Conservation (phyloP, 2,797 vertebrate genomes). For the Botia almorhae region DNA sequence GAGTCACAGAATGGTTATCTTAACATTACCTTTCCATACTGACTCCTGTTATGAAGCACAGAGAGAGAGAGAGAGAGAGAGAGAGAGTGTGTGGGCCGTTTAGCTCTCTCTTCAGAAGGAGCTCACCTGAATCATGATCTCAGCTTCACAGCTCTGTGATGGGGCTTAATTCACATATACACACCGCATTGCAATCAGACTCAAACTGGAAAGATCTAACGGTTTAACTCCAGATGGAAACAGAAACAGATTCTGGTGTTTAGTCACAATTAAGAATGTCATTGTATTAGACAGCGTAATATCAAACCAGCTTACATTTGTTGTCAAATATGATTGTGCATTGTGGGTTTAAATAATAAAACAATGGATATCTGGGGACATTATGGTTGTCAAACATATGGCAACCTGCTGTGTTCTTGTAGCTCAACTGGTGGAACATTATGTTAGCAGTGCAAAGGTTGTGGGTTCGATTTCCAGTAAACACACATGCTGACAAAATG, state of each 20-base stretch:
- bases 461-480: too few species aligned
- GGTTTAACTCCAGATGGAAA: not conserved
- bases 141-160: constrained; percentile 68
- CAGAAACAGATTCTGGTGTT: not conserved
- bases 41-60: constrained; percentile 64
- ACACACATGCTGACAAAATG: too few species aligned
- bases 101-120: constrained; percentile 65
- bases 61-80: not conserved
- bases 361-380: too few species aligned
- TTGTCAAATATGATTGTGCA: too few species aligned
- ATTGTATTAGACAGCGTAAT: not conserved
- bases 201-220: not conserved
- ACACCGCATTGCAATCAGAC: constrained; percentile 46
- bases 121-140: constrained; percentile 73
- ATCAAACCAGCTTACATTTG: too few species aligned
- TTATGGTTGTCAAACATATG: too few species aligned
- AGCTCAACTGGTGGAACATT: too few species aligned
- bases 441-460: too few species aligned
- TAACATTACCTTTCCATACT: constrained; percentile 65
- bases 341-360: too few species aligned
- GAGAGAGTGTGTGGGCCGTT: not conserved
- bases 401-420: too few species aligned
- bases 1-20: constrained; percentile 68
- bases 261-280: not conserved
- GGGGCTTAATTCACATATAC: constrained; percentile 70